These are phyloP conservation scores for Drosophila repletoides DNA, from an alignment of 1,140 invertebrate genomes.

Conservation along the genomic window DNA sequence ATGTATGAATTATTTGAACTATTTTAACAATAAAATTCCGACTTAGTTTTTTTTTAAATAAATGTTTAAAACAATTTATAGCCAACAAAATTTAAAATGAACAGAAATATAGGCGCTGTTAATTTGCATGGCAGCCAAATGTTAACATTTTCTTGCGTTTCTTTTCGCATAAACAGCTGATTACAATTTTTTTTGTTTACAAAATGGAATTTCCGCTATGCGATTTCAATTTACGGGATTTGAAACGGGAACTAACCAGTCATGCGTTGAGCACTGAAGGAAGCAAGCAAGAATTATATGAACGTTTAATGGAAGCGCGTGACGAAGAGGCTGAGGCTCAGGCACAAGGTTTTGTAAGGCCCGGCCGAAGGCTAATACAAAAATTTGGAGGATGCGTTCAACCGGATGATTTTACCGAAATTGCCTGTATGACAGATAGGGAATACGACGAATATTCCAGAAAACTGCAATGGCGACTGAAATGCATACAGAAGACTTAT, in stretches of 20 bases:
- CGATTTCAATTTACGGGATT: constrained; percentile 26
- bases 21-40: no score
- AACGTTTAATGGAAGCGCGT: constrained; percentile 16
- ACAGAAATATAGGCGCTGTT: no score
- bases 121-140: no score
- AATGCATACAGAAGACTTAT: constrained; percentile 9
- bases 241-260: constrained; percentile 18
- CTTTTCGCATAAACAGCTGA: constrained; percentile 1
- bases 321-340: constrained; percentile 33
- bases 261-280: constrained; percentile 18
- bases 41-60: no score
- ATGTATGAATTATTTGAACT: no score
- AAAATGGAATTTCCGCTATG: constrained; percentile 25
- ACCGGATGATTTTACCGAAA: constrained; percentile 24
- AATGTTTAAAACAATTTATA: no score
- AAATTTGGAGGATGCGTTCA: constrained; percentile 31
- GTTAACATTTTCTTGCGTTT: not conserved
- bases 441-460: constrained; percentile 10
- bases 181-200: no score
- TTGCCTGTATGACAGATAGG: constrained; percentile 11
- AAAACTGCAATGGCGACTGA: constrained; percentile 21
- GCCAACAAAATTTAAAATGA: no score
- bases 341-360: constrained; percentile 21
- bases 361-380: constrained; percentile 16
- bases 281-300: constrained; percentile 3